Percentiles rank a stretch among this genome's conserved stretches.
Evolutionary conservation across 1,140 invertebrate species (phyloP).

Genomic region (Bombus ignitus): DNA sequence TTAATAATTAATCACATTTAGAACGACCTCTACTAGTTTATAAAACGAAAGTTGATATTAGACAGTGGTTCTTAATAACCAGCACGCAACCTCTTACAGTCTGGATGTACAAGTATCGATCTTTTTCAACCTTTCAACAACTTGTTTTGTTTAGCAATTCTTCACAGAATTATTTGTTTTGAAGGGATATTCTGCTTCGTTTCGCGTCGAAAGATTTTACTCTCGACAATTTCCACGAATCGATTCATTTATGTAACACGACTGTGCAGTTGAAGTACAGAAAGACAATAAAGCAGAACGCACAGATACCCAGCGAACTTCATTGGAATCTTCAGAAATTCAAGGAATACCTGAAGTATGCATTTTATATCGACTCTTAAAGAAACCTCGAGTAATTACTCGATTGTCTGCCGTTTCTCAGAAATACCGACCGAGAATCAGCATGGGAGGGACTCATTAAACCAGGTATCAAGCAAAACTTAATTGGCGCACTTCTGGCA

Average conservation of each 20-base stretch:
- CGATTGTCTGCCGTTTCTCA: constrained; percentile 90
- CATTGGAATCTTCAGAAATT: constrained; percentile 83
- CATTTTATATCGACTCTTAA: constrained; percentile 66
- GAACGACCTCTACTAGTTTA: constrained; percentile 93
- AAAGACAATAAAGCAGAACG: constrained; percentile 89
- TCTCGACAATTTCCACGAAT: constrained; percentile 94
- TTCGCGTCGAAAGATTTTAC: constrained; percentile 96
- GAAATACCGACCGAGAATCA: constrained; percentile 70
- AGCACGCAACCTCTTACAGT: constrained; percentile 94
- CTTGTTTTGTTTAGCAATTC: too few species aligned
- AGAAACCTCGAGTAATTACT: background rate
- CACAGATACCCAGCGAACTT: constrained; percentile 87
- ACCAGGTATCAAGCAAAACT: constrained; percentile 94
- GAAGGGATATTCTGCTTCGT: constrained; percentile 93
- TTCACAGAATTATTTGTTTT: constrained; percentile 55
- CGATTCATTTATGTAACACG: constrained; percentile 96
- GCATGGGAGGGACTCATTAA: constrained; percentile 92
- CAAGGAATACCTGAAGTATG: constrained; percentile 78
- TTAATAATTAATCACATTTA: constrained; percentile 73
- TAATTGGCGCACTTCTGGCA: constrained; percentile 93
- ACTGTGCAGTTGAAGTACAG: constrained; percentile 96
- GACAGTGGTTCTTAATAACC: constrained; percentile 96
- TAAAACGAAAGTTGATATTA: constrained; percentile 96
- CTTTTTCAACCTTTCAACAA: background rate
- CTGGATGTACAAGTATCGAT: constrained; percentile 93